Evolutionary conservation across 2,797 vertebrate genomes (phyloP).

Genomic region (Smutsia gigantea): DNA sequence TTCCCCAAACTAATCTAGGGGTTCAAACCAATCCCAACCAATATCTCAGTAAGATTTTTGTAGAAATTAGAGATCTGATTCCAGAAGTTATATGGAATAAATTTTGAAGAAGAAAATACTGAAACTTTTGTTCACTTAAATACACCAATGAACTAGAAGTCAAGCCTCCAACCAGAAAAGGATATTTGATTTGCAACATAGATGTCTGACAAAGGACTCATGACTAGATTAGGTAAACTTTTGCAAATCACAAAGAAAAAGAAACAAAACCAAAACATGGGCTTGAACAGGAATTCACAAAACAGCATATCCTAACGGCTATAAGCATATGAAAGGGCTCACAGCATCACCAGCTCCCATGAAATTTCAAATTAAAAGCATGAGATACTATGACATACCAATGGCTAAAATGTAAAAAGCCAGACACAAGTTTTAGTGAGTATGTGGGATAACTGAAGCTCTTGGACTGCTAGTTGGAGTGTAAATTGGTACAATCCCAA

Average conservation of each 20-base stretch:
- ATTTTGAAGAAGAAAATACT: not conserved
- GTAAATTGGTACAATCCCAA: not conserved
- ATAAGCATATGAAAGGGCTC: not conserved
- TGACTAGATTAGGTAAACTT: not conserved
- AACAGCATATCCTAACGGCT: not conserved
- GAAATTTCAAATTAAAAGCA: slow-evolving; percentile 11
- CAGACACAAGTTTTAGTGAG: not conserved
- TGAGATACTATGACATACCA: not conserved
- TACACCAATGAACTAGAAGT: not conserved
- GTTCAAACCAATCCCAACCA: not conserved
- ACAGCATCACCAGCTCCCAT: not conserved
- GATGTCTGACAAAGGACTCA: not conserved
- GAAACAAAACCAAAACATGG: not conserved
- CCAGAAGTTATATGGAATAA: not conserved
- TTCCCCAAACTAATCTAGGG: not conserved
- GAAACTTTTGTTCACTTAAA: not conserved
- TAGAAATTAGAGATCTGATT: not conserved
- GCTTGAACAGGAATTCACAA: not conserved
- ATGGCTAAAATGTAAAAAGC: not conserved
- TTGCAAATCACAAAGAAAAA: not conserved
- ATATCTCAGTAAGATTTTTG: not conserved
- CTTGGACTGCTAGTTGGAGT: not conserved
- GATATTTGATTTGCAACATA: not conserved
- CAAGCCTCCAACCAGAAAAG: not conserved
- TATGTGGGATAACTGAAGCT: not conserved